These are phyloP conservation scores for Mus spicilegus DNA, from an alignment of 2,113 vertebrate species.

Conservation along the genomic window DNA sequence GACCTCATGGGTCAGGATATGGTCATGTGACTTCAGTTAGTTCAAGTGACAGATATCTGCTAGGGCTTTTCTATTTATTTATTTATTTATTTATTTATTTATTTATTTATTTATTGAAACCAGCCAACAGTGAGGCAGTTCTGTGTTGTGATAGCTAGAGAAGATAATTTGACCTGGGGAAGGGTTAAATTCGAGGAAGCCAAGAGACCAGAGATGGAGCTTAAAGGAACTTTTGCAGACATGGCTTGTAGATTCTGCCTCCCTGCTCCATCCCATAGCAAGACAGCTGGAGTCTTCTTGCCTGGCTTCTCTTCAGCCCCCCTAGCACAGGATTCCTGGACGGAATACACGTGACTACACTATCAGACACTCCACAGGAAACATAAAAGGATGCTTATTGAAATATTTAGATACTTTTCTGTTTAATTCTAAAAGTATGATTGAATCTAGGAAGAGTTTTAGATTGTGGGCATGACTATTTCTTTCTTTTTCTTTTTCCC, in stretches of 20 bases:
- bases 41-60: not conserved
- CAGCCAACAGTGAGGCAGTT: not conserved
- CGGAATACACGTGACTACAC: not conserved
- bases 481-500: rapidly evolving
- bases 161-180: not conserved
- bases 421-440: not conserved
- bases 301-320: not conserved
- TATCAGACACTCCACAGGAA: not conserved
- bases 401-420: slow-evolving; percentile 24
- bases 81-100: not conserved
- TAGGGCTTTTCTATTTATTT: not conserved
- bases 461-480: not conserved
- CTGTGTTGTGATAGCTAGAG: not conserved
- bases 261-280: rapidly evolving
- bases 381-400: not conserved
- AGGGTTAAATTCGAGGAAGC: not conserved
- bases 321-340: not conserved
- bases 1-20: not conserved
- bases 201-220: not conserved
- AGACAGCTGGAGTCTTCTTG: not conserved
- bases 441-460: not conserved
- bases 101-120: not conserved
- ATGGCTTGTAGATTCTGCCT: not conserved
- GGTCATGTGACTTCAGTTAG: not conserved
- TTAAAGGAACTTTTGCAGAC: not conserved